Evolutionary conservation across 2,888 invertebrate genomes (phyloP), one percentile per base, ranked within the genome.

Genomic region (Nemapogon koenigi): DNA sequence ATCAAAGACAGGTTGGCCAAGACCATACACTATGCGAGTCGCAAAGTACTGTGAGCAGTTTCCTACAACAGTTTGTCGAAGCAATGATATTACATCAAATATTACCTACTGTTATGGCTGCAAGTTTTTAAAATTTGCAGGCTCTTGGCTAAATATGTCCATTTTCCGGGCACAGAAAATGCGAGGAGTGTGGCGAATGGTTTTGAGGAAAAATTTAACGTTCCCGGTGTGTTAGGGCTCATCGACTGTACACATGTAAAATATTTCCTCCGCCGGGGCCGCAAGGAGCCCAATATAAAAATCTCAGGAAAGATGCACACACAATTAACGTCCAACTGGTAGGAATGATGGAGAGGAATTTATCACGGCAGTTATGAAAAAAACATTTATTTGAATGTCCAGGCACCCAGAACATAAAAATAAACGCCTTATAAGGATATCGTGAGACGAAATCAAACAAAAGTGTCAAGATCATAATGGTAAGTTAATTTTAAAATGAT

Each of bases 1-100:
- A 36, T 13, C 36, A 36, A 16, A 25, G 27, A 16, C 36, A 36
- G 16, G 15, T 36, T 36, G 36, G 27, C 26, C 36, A 36, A 36
- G 30, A 37, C n/a, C 29, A 37, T 15, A 16, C 16, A 7, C 7
- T 29, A 6, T 37, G 28, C 30, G 29, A 29, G 29, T 28, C 37
- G 4, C 37, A 14, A 19, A 14, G 2, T 33, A 33, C 15, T 4
- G 3, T 38, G 35, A 22, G 35, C 13, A 31, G 22, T 22, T 22
- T 10, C 22, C 22, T 22, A 7, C 7, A 22, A 7, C 22, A 22
- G 22, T 22, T 22, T 22, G 7, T 22, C 6, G 7, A 22, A 22
- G 22, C 22, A 22, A 22, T 22, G n/a, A n/a, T n/a, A n/a, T n/a
- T n/a, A n/a, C n/a, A n/a, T n/a, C n/a, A n/a, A n/a, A n/a, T n/a